A percentile compares a stretch with the other conserved stretches of the same genome.
These are phyloP conservation scores for Zaprionus gabonicus DNA, from an alignment of 1,140 invertebrate species.

Conservation along the genomic window DNA sequence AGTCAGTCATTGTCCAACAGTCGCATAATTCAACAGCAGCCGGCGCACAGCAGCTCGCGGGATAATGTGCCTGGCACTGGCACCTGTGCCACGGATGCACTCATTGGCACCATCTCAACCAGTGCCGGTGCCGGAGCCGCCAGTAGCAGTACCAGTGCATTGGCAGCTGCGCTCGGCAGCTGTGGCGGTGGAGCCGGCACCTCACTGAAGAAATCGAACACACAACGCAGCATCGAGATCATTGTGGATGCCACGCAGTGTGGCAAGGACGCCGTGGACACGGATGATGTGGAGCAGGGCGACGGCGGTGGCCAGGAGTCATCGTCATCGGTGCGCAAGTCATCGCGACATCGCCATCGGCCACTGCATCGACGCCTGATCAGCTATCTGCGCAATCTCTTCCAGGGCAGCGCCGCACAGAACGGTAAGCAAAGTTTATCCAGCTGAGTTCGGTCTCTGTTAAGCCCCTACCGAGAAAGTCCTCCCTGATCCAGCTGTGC, in stretches of 20 bases:
- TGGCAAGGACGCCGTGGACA: slow-evolving; percentile 53
- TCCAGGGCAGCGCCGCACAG: slow-evolving; percentile 76
- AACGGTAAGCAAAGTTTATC: slow-evolving; percentile 68
- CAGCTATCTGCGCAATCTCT: slow-evolving; percentile 77
- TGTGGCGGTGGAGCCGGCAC: slow-evolving; percentile 11
- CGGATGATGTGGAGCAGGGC: slow-evolving; percentile 75
- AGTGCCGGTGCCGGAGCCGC: slow-evolving; percentile 32
- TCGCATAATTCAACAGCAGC: slow-evolving; percentile 61
- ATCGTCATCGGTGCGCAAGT: slow-evolving; percentile 58
- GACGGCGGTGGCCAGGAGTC: slow-evolving; percentile 66
- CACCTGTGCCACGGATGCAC: slow-evolving; percentile 68
- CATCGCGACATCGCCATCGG: slow-evolving; percentile 74
- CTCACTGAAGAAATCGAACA: slow-evolving; percentile 58
- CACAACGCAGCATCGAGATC: slow-evolving; percentile 81
- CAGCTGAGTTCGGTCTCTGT: background rate
- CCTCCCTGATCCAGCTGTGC: background rate
- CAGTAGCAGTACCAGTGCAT: slow-evolving; percentile 38
- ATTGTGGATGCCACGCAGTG: slow-evolving; percentile 79
- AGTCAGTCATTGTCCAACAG: slow-evolving; percentile 36
- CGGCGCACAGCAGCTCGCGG: slow-evolving; percentile 48
- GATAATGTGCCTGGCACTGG: slow-evolving; percentile 66
- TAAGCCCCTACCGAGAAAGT: background rate
- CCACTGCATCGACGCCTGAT: slow-evolving; percentile 77
- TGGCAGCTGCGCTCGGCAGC: slow-evolving; percentile 18
- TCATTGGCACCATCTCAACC: slow-evolving; percentile 72